Percentiles rank a stretch among this genome's conserved stretches.
phyloP scores from a whole-genome alignment of 2,113 vertebrate genomes.

The Psettodes erumei region DNA sequence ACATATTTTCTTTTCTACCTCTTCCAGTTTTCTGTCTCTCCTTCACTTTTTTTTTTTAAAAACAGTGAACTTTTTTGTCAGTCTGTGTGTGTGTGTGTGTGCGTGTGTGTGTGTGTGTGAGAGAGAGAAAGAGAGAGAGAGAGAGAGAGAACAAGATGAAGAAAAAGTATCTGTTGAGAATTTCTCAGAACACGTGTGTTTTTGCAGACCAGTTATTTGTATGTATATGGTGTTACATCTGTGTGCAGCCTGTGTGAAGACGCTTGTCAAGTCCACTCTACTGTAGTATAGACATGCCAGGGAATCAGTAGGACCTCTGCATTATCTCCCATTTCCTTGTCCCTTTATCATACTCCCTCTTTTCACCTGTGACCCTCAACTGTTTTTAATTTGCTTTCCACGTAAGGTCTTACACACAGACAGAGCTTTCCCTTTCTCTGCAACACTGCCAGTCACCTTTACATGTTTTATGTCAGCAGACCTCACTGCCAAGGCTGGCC shows the following conservation, averaged over 20 bases:
- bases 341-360: slow-evolving; percentile 12
- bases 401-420: slow-evolving; percentile 19
- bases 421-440: slow-evolving; percentile 19
- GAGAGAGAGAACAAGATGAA: neutral
- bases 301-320: slow-evolving; percentile 49
- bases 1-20: slow-evolving; percentile 52
- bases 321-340: neutral
- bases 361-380: slow-evolving; percentile 48
- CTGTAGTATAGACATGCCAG: slow-evolving; percentile 12
- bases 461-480: slow-evolving; percentile 37
- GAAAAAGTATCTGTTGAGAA: neutral
- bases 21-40: slow-evolving; percentile 41
- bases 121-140: neutral
- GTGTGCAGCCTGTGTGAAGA: slow-evolving; percentile 13
- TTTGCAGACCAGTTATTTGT: slow-evolving; percentile 25
- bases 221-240: slow-evolving; percentile 11
- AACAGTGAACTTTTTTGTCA: slow-evolving; percentile 39
- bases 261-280: slow-evolving; percentile 45
- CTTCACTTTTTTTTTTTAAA: slow-evolving; percentile 25
- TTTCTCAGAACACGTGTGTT: slow-evolving; percentile 22
- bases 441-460: slow-evolving; percentile 18
- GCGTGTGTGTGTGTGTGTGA: neutral
- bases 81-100: neutral
- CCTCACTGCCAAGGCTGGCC: slow-evolving; percentile 53
- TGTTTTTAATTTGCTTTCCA: slow-evolving; percentile 31